Evolutionary conservation across 1,140 invertebrate genomes (phyloP).

Genomic region (Drosophila malerkotliana): DNA sequence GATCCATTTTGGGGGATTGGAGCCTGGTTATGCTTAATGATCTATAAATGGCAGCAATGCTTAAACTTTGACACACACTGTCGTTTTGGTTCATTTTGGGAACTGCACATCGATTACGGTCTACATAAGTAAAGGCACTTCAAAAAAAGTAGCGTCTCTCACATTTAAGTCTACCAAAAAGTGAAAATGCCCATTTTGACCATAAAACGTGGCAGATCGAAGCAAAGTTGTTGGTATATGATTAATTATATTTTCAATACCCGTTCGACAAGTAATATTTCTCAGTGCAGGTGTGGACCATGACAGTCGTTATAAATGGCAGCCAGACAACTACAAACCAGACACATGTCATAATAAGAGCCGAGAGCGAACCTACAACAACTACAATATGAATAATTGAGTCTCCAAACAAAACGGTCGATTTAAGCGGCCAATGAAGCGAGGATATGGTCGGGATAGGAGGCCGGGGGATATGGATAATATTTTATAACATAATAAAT

Average conservation of each 20-base stretch:
- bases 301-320: conserved; percentile 81
- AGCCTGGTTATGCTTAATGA: conserved; percentile 63
- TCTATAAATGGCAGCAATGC: conserved; percentile 76
- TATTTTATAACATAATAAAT: conserved; percentile 83
- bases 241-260: background rate
- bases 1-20: conserved; percentile 29
- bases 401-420: conserved; percentile 75
- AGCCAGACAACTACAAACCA: conserved; percentile 72
- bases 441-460: conserved; percentile 16
- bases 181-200: too few species aligned
- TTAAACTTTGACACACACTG: conserved; percentile 71
- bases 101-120: conserved; percentile 68
- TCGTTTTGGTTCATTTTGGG: conserved; percentile 55
- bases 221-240: too few species aligned
- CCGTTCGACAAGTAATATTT: background rate
- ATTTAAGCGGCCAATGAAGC: conserved; percentile 80
- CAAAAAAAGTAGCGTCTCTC: background rate
- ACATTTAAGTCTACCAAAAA: too few species aligned
- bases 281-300: conserved; percentile 39
- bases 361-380: conserved; percentile 35
- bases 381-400: conserved; percentile 76
- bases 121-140: conserved; percentile 14
- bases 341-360: conserved; percentile 77
- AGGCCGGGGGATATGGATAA: conserved; percentile 55
- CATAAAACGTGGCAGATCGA: too few species aligned